Conservation (phyloP, 1,140 invertebrate genomes). For the Hyles vespertilio region DNA sequence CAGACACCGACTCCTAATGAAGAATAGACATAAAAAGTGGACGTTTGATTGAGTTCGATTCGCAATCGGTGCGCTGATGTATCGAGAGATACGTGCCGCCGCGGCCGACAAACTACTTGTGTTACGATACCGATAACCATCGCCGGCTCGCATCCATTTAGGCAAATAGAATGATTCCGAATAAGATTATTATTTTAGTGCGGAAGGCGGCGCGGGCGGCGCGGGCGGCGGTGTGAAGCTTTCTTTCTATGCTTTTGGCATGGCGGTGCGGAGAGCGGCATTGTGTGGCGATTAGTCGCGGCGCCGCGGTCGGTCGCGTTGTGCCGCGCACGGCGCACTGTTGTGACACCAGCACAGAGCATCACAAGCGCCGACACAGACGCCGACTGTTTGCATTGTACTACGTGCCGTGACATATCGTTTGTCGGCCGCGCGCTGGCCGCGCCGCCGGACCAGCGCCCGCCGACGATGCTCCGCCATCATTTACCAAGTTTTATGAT, state of each 20-base stretch:
- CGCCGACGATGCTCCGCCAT: constrained; percentile 32
- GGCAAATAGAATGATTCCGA: constrained; percentile 8
- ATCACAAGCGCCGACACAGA: constrained; percentile 57
- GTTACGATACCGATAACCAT: constrained; percentile 46
- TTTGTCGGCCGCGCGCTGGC: constrained; percentile 33
- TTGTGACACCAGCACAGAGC: constrained; percentile 50
- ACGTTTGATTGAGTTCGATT: constrained; percentile 56
- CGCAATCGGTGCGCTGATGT: constrained; percentile 34
- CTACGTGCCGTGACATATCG: constrained; percentile 68
- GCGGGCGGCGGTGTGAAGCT: constrained; percentile 8
- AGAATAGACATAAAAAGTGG: constrained; percentile 52
- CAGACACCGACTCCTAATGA: constrained; percentile 58
- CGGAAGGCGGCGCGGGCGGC: too few relatives aligned
- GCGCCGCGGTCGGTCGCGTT: constrained; percentile 38
- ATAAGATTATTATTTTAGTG: too few relatives aligned
- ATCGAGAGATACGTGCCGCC: constrained; percentile 27
- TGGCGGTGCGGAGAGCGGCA: constrained; percentile 25
- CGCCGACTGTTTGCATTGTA: constrained; percentile 69
- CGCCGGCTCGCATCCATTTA: constrained; percentile 15
- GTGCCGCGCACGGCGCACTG: constrained; percentile 29
- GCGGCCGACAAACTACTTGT: constrained; percentile 40
- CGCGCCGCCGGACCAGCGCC: not conserved
- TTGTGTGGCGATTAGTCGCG: constrained; percentile 61
- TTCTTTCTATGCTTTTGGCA: constrained; percentile 27
- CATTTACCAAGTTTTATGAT: constrained; percentile 48